phyloP scores from a whole-genome alignment of 2,113 vertebrate genomes.

The Pseudopodoces humilis region DNA sequence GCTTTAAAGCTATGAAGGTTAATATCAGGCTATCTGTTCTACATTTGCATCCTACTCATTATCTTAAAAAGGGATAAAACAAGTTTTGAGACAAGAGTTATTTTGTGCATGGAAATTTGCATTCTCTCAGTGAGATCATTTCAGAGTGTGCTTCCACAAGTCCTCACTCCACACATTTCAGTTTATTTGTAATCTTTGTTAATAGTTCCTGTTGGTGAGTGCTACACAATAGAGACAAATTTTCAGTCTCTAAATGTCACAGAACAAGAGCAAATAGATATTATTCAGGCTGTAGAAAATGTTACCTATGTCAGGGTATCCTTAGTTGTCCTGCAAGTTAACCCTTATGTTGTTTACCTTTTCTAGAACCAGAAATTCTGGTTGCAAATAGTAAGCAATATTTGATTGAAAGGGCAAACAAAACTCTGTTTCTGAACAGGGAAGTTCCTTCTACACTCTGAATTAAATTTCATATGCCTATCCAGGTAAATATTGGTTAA shows the following conservation, averaged over 20 bases:
- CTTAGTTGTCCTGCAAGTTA: neutral
- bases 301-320: neutral
- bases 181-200: neutral
- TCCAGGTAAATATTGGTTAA: neutral
- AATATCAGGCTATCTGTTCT: neutral
- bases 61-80: neutral
- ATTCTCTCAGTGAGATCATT: neutral
- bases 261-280: neutral
- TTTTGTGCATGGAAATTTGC: neutral
- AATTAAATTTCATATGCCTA: neutral
- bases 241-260: neutral
- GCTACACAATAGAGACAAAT: neutral
- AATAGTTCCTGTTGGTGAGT: neutral
- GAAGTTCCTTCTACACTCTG: neutral
- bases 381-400: neutral
- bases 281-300: neutral
- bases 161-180: neutral
- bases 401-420: neutral
- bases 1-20: neutral
- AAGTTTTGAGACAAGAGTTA: neutral
- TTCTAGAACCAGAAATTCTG: constrained; percentile 7
- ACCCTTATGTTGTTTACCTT: neutral
- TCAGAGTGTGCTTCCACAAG: neutral
- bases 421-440: neutral
- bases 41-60: neutral